Evolutionary conservation across 2,797 vertebrate genomes (phyloP), one percentile per base, ranked within the genome.

Genomic region (Malacoraja senta): DNA sequence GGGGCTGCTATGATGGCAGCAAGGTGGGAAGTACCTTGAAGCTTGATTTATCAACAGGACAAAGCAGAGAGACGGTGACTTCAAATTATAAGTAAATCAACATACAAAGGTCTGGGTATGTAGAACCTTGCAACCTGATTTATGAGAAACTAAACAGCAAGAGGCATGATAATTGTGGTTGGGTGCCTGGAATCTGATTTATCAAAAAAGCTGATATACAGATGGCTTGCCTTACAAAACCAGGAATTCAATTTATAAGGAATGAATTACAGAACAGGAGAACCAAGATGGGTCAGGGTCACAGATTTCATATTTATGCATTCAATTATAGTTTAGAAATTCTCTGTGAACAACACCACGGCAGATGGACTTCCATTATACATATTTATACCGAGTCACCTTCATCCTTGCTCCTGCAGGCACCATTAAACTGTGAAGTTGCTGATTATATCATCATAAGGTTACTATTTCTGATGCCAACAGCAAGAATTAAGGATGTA

Each of bases 211-310:
- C 63, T 32, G n/a, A 68, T 1, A 1, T 63, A 63, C 1, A 88
- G 6, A 88, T n/a, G 84, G 61, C 15, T 9, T 4, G 63, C 6
- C n/a, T n/a, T 88, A 13, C n/a, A 68, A 81, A 88, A 88, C 65
- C 61, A 65, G n/a, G 84, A 68, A 88, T 68, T 68, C 63, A 68
- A 88, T 88, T 88, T 88, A 24, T 35, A 8, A 88, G n/a, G 61
- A 68, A 88, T 24, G 61, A 2, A 17, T 68, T 68, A 68, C 32
- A 3, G 17, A 88, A 32, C 1, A 0, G 84, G 61, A 35, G 63
- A 88, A 68, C n/a, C 32, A 65, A 88, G 29, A n/a, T 88, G 58
- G 61, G 17, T 68, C n/a, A 88, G 84, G 84, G 84, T 88, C 61
- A 65, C 63, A 21, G 58, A 88, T 32, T 32, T 32, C 15, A n/a